Evolutionary conservation across 2,888 invertebrate genomes (phyloP), one percentile per base, ranked within the genome.

Genomic region (Synergus laeviventris): DNA sequence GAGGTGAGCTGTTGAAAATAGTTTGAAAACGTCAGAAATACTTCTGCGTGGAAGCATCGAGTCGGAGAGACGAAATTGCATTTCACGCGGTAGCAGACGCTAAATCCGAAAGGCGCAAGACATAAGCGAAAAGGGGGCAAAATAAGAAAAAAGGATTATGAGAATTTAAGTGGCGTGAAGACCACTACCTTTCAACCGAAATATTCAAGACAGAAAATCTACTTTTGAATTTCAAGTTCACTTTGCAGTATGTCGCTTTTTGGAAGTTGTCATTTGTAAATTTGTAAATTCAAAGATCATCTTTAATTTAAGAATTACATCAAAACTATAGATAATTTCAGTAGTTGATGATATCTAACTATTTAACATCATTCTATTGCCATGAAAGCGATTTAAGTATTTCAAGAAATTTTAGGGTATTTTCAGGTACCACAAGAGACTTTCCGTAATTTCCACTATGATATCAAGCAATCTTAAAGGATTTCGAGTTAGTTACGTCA

Each of bases 21-120:
- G 87, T 87, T 87, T 81, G 79, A 76, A 84, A 86, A 86, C 78
- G 83, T 84, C 83, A 73, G 84, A 80, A 85, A 87, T 86, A 84
- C 83, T 85, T 61, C 24, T 16, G 18, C 31, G 9, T 62, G 11
- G 38, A 62, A 62, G 49, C 8, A 36, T 62, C 38, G 5, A 36
- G 16, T 62, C n/a, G 61, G 24, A 31, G n/a, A 62, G 18, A 31
- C n/a, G 38, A 62, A 62, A 62, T 36, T 62, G 24, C 36, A 38
- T 62, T 62, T 62, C 61, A 62, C 38, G 36, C 14, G n/a, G 61
- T 62, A 38, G 36, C 31, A 62, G n/a, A 38, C 11, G 36, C n/a
- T 38, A 38, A 62, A 62, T 62, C 24, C 49, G 49, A 49, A 49
- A 49, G 49, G 49, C 49, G n/a, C 49, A 49, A 18, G 49, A 49